phyloP scores from a whole-genome alignment of 2,888 invertebrate species.

The Alviniconcha strummeri region DNA sequence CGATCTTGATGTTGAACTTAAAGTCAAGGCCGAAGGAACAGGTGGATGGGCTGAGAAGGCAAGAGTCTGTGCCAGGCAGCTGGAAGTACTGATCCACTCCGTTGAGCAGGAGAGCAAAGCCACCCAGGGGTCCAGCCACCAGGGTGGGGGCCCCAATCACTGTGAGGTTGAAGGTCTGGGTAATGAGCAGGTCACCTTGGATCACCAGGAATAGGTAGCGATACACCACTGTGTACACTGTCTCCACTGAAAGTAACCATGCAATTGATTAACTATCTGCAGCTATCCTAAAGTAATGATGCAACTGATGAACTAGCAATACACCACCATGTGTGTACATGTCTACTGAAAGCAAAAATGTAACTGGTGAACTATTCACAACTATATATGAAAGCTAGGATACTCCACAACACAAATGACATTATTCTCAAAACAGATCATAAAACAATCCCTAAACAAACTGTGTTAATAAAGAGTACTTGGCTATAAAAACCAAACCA shows the following conservation, averaged over 20 bases:
- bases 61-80: conserved; percentile 21
- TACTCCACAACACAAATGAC: too few relatives aligned
- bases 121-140: conserved; percentile 42
- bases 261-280: too few relatives aligned
- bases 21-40: conserved; percentile 45
- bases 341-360: too few relatives aligned
- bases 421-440: too few relatives aligned
- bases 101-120: conserved; percentile 43
- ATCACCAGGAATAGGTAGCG: conserved; percentile 50
- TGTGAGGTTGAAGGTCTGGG: conserved; percentile 53
- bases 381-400: too few relatives aligned
- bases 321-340: too few relatives aligned
- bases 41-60: conserved; percentile 40
- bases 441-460: too few relatives aligned
- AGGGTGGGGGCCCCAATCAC: conserved; percentile 48
- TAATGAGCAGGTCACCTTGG: conserved; percentile 49
- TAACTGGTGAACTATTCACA: too few relatives aligned
- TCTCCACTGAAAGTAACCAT: conserved; percentile 26
- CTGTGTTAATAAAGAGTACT: too few relatives aligned
- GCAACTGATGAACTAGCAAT: too few relatives aligned
- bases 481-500: too few relatives aligned
- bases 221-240: conserved; percentile 34
- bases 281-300: too few relatives aligned
- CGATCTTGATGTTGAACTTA: conserved; percentile 43
- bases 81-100: conserved; percentile 41